Evolutionary conservation across 1,140 invertebrate species (phyloP).

Genomic region (Acyrthosiphon pisum): DNA sequence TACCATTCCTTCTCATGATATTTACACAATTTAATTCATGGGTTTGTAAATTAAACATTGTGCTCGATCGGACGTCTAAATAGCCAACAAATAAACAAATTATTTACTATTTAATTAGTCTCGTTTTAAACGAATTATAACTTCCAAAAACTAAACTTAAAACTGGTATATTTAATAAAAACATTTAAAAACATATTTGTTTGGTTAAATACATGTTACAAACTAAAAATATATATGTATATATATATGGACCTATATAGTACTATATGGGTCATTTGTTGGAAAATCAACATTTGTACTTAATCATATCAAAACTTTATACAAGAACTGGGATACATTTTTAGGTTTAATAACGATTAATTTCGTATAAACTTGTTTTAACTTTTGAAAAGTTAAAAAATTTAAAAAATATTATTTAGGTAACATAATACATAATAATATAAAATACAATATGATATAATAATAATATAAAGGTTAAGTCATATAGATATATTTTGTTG

Average conservation of each 20-base stretch:
- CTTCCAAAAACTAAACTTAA: not conserved
- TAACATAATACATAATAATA: no score
- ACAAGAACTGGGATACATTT: not conserved
- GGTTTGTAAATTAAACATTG: not conserved
- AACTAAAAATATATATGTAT: not conserved
- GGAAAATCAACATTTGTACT: not conserved
- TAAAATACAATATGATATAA: not conserved
- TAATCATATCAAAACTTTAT: not conserved
- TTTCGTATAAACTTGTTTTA: not conserved
- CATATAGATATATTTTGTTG: not conserved
- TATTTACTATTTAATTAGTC: slow-evolving; percentile 19
- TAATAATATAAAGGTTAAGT: not conserved
- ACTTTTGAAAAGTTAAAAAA: not conserved
- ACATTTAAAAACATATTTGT: not conserved
- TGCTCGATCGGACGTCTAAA: not conserved
- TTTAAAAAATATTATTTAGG: no score
- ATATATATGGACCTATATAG: not conserved
- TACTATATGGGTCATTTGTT: not conserved
- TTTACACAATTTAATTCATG: not conserved
- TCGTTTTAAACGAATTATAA: not conserved
- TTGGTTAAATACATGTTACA: not conserved
- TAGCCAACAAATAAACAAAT: not conserved
- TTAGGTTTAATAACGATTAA: not conserved
- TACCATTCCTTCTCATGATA: not conserved
- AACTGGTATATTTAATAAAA: not conserved